These are phyloP conservation scores for Protonibea diacanthus DNA, from an alignment of 2,797 vertebrate species.

Conservation along the genomic window DNA sequence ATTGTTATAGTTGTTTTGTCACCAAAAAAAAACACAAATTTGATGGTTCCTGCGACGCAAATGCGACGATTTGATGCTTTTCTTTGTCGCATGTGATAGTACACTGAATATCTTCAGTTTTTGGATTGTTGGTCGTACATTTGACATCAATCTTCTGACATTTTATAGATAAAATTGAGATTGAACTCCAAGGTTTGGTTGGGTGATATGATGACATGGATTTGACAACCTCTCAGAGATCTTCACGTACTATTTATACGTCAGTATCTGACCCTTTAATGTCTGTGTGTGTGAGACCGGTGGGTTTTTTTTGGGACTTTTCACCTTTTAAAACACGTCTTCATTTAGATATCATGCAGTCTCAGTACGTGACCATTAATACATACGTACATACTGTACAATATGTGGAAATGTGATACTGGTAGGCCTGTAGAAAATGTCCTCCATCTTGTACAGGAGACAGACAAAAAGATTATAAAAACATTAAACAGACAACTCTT, in stretches of 20 bases:
- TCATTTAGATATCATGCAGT: too few species aligned
- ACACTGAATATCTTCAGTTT: too few species aligned
- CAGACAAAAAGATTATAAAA: not conserved
- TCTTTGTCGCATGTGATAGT: not conserved
- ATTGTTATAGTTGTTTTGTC: not conserved
- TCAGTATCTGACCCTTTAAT: not conserved
- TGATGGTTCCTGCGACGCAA: not conserved
- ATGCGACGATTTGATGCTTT: not conserved
- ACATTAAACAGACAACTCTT: slow-evolving; percentile 14
- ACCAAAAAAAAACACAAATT: not conserved
- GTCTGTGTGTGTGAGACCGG: not conserved
- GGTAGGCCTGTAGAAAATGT: not conserved
- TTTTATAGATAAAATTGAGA: not conserved
- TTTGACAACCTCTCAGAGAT: not conserved
- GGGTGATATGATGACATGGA: too few species aligned
- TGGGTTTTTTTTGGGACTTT: not conserved
- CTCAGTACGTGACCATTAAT: not conserved
- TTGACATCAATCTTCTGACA: not conserved
- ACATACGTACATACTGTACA: too few species aligned
- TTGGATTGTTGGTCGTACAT: too few species aligned
- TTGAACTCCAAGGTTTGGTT: not conserved
- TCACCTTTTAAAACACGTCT: not conserved
- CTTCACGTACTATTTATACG: not conserved
- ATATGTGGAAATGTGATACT: too few species aligned
- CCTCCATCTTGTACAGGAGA: not conserved